Evolutionary conservation across 1,140 invertebrate species (phyloP), one percentile per base, ranked within the genome.

Genomic region (Epicauta chinensis): DNA sequence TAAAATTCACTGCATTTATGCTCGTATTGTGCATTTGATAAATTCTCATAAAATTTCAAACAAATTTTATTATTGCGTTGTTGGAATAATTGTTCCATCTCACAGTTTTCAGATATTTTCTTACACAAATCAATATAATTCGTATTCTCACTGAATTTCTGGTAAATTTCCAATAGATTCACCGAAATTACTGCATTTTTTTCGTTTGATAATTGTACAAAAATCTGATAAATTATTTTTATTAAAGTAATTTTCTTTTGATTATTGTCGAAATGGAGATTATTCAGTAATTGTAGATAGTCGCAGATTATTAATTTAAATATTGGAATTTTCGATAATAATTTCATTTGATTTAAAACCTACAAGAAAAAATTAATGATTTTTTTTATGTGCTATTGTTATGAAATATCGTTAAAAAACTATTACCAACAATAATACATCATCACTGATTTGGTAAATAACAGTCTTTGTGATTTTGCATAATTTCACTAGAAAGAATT

Each of bases 381-480:
- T 10, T 10, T 39, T 15, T 10, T 15, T n/a, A n/a, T n/a, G n/a
- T n/a, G n/a, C n/a, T n/a, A n/a, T n/a, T n/a, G n/a, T 16, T 11
- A 43, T 29, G 23, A 13, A 43, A n/a, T 12, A 7, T 36, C 11
- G 30, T 15, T 3, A 12, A 34, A 38, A 47, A 6, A 13, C 3
- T 23, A 9, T 37, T 47, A 38, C 35, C 16, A 38, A 11, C 9
- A 34, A 15, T 41, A 56, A 36, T 40, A 42, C 16, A 40, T 46
- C 50, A 12, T 35, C 45, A 31, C 40, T 46, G 31, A 56, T 41
- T 36, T 56, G 48, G 13, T 17, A 12, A 30, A 39, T 17, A 12
- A 51, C 32, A 6, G 31, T 41, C 15, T 13, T 37, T 30, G 54
- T 51, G 11, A 56, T 47, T 47, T 51, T 56, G 16, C 30, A 40